phyloP scores from a whole-genome alignment of 2,888 invertebrate species.

The Leptinotarsa rubiginosa region DNA sequence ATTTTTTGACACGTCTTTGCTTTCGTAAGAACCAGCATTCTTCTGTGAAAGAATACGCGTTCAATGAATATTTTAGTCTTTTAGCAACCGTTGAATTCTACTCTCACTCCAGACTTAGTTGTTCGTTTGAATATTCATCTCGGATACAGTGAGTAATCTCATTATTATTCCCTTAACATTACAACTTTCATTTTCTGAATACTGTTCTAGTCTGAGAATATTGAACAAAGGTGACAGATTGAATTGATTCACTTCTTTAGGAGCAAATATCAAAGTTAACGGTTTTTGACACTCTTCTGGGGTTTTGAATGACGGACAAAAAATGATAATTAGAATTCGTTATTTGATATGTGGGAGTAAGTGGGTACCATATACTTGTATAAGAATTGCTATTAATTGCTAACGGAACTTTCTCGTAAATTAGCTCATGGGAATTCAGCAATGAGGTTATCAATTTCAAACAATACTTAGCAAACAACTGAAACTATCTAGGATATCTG shows the following conservation, averaged over 20 bases:
- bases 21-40: too few species aligned
- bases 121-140: not conserved
- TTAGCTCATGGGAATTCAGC: not conserved
- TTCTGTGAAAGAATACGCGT: too few species aligned
- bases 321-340: not conserved
- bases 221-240: not conserved
- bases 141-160: not conserved
- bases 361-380: not conserved
- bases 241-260: too few species aligned
- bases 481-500: not conserved
- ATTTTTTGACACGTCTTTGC: too few species aligned
- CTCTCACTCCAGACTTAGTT: not conserved
- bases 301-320: not conserved
- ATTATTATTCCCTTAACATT: not conserved
- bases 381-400: not conserved
- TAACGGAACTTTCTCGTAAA: not conserved
- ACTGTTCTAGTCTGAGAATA: not conserved
- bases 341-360: slow-evolving; percentile 11
- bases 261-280: too few species aligned
- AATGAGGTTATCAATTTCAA: not conserved
- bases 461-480: not conserved
- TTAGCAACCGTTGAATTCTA: not conserved
- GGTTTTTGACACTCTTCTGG: not conserved
- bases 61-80: not conserved
- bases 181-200: not conserved